phyloP scores from a whole-genome alignment of 92 coral and sea anemone genomes.

The Epizoanthus ramosus region DNA sequence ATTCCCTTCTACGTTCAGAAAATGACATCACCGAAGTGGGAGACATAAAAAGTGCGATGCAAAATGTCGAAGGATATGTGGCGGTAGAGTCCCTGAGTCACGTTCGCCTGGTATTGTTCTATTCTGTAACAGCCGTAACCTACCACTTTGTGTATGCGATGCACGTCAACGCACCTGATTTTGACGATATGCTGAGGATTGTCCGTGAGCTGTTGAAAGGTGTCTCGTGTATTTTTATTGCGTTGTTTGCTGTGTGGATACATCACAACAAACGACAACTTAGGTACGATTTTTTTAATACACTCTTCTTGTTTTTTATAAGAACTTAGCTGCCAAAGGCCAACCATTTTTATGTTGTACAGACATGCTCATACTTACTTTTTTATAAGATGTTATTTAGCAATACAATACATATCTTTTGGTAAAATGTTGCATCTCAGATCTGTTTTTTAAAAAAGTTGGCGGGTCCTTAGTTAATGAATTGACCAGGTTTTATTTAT shows the following conservation, averaged over 20 bases:
- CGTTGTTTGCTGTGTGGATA: conserved; percentile 65
- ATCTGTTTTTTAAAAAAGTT: no score
- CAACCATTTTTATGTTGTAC: no score
- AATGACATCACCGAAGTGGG: background rate
- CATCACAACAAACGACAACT: conserved; percentile 49
- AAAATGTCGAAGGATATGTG: conserved; percentile 50
- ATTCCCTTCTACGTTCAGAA: background rate
- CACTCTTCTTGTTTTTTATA: no score
- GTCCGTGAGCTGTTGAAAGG: conserved; percentile 54
- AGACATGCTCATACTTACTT: no score
- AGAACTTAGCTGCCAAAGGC: no score
- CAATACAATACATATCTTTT: no score
- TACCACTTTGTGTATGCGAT: conserved; percentile 56
- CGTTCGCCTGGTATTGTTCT: conserved; percentile 51
- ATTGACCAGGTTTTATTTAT: no score
- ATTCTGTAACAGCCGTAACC: conserved; percentile 51
- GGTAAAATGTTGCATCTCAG: no score
- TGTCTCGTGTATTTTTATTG: conserved; percentile 47
- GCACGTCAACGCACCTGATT: conserved; percentile 4
- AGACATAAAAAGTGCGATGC: background rate
- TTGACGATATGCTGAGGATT: background rate
- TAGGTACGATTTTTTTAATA: conserved; percentile 40
- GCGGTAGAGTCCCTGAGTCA: conserved; percentile 47
- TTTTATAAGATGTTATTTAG: no score
- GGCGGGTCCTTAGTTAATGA: no score